These are phyloP conservation scores for Agonopterix arenella DNA, from an alignment of 2,888 invertebrate species.

Conservation along the genomic window DNA sequence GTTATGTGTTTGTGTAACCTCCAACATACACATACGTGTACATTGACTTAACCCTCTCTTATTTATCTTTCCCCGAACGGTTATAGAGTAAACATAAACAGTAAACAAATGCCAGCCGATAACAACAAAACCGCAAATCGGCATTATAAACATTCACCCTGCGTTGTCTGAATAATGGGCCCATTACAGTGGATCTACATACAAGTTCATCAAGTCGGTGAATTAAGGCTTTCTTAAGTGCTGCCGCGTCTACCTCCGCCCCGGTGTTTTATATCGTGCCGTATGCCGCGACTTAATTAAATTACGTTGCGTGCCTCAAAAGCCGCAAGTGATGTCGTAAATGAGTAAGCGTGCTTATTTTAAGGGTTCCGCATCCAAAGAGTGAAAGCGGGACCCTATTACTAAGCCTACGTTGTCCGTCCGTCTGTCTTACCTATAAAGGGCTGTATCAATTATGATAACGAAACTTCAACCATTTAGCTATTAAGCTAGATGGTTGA, in stretches of 20 bases:
- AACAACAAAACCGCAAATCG: slow-evolving; percentile 8
- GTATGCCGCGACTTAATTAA: slow-evolving; percentile 45
- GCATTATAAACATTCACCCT: slow-evolving; percentile 22
- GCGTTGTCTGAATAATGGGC: slow-evolving; percentile 44
- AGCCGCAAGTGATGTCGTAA: slow-evolving; percentile 35
- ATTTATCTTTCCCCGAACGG: too few relatives aligned
- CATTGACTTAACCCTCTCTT: too few relatives aligned
- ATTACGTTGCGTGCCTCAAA: slow-evolving; percentile 55
- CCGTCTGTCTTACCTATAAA: too few relatives aligned
- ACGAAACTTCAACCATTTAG: too few relatives aligned
- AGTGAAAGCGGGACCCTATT: too few relatives aligned
- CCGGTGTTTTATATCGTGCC: slow-evolving; percentile 49
- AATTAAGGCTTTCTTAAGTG: slow-evolving; percentile 43
- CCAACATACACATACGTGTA: too few relatives aligned
- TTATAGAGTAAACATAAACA: slow-evolving; percentile 3
- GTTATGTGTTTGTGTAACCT: too few relatives aligned
- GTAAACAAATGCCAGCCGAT: slow-evolving; percentile 11
- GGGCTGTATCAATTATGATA: too few relatives aligned
- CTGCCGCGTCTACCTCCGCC: slow-evolving; percentile 28
- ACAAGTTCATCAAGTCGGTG: slow-evolving; percentile 14
- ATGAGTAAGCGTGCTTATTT: slow-evolving; percentile 14
- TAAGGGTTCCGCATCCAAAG: too few relatives aligned
- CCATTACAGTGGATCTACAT: slow-evolving; percentile 34
- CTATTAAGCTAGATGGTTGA: too few relatives aligned
- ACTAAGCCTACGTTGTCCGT: too few relatives aligned